These are phyloP conservation scores for Hirtodrosophila alboralis DNA, from an alignment of 2,888 invertebrate genomes.

Conservation along the genomic window DNA sequence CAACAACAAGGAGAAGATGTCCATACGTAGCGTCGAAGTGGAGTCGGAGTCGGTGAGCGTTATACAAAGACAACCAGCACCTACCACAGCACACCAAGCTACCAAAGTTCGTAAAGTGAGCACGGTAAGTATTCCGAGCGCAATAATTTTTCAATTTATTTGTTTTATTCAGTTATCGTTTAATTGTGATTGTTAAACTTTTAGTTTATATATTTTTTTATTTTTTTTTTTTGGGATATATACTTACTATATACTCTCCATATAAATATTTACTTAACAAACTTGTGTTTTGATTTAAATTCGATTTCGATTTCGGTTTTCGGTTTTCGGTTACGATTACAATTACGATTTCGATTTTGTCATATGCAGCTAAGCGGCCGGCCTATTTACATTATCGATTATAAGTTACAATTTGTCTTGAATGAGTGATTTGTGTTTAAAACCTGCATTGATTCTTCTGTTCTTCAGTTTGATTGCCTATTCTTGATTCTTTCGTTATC, in stretches of 20 bases:
- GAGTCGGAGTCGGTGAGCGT: conserved; percentile 96
- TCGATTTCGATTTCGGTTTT: conserved; percentile 32
- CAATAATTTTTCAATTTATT: conserved; percentile 61
- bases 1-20: conserved; percentile 95
- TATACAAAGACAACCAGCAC: conserved; percentile 86
- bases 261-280: conserved; percentile 7
- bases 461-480: conserved; percentile 8
- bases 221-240: conserved; percentile 9
- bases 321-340: conserved; percentile 25
- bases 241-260: conserved; percentile 12
- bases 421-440: conserved; percentile 23
- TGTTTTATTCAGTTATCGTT: conserved; percentile 34
- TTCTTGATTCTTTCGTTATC: background rate
- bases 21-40: conserved; percentile 94
- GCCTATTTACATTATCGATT: conserved; percentile 27
- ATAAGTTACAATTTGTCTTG: conserved; percentile 20
- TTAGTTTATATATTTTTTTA: background rate
- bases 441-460: conserved; percentile 8
- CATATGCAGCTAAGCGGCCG: conserved; percentile 48
- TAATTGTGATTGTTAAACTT: conserved; percentile 6
- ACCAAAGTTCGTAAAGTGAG: conserved; percentile 95
- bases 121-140: conserved; percentile 90
- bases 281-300: conserved; percentile 28
- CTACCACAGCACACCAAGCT: conserved; percentile 85
- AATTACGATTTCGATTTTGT: conserved; percentile 29